Conservation (phyloP, 2,113 vertebrate genomes). For the Glaucidium brasilianum region DNA sequence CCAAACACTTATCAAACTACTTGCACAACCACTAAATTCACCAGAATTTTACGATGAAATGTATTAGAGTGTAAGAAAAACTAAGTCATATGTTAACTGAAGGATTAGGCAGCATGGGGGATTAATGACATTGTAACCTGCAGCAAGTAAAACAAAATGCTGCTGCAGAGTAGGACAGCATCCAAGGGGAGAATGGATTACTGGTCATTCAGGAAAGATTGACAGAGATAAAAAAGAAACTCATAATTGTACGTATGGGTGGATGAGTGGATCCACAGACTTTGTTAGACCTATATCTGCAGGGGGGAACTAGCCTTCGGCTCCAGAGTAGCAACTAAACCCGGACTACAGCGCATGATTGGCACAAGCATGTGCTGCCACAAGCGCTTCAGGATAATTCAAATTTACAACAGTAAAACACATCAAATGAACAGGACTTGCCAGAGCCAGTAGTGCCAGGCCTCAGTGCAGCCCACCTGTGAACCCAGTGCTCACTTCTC, state of each 20-base stretch:
- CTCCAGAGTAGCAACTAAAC: background rate
- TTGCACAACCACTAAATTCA: background rate
- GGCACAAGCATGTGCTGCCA: constrained; percentile 38
- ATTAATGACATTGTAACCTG: constrained; percentile 17
- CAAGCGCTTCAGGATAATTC: background rate
- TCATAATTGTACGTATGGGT: background rate
- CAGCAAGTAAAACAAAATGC: background rate
- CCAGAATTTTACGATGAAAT: background rate
- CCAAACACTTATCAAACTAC: background rate
- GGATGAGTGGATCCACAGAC: background rate
- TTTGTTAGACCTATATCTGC: background rate
- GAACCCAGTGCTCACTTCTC: background rate
- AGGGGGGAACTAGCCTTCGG: background rate
- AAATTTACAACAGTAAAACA: background rate
- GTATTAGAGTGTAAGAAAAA: background rate
- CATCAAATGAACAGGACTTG: background rate
- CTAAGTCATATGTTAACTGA: background rate
- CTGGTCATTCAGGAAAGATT: background rate
- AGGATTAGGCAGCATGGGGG: background rate
- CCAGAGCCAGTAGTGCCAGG: background rate
- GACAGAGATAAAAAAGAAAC: background rate
- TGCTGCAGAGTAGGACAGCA: background rate
- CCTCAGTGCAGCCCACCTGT: background rate
- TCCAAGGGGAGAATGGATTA: background rate
- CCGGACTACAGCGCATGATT: background rate